Conservation (phyloP, 2,797 vertebrate species). For the Galagoides demidoff region DNA sequence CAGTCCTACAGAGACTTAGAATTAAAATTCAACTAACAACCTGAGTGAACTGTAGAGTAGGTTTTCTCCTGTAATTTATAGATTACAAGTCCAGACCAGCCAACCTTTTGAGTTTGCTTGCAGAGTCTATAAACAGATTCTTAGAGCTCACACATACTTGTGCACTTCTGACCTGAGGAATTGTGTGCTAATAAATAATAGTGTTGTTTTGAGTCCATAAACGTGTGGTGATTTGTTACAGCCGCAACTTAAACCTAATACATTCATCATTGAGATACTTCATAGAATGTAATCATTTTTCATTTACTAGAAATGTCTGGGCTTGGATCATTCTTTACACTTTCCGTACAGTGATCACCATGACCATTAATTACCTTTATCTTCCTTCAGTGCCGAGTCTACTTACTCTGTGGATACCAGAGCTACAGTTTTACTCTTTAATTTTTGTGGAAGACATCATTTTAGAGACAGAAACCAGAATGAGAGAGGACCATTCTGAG, state of each 20-base stretch:
- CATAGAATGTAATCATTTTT: background rate
- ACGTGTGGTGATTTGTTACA: background rate
- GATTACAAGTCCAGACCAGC: background rate
- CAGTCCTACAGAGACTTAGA: background rate
- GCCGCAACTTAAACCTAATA: background rate
- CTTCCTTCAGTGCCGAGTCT: background rate
- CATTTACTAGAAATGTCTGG: background rate
- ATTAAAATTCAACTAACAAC: background rate
- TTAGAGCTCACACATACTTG: rapidly evolving
- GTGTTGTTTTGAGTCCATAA: background rate
- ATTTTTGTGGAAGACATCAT: background rate
- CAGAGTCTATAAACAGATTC: too few species aligned
- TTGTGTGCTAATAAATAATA: background rate
- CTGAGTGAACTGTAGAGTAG: background rate
- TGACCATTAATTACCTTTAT: background rate
- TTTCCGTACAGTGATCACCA: too few species aligned
- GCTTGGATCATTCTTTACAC: background rate
- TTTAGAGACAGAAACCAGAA: background rate
- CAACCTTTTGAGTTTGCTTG: background rate
- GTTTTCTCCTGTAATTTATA: background rate
- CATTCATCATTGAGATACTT: background rate
- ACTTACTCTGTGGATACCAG: too few species aligned
- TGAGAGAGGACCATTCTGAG: background rate
- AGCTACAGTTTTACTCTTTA: background rate
- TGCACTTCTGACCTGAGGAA: background rate